Evolutionary conservation across 2,888 invertebrate genomes (phyloP).

Genomic region (Eudasyphora cyanicolor): DNA sequence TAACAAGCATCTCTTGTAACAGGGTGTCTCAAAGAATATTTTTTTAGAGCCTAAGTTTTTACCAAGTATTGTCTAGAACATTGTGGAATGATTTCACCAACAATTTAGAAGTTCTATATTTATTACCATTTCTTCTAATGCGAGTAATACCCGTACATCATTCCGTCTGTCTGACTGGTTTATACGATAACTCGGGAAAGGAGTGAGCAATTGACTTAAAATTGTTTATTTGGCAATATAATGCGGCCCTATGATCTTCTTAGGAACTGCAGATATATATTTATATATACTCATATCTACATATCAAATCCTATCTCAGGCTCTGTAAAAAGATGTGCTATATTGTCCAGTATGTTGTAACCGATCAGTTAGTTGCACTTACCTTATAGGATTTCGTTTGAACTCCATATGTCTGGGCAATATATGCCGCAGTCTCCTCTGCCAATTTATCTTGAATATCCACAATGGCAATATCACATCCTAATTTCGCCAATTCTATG

Average conservation of each 20-base stretch:
- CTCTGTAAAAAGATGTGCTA: background rate
- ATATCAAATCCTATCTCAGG: no score
- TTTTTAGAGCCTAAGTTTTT: no score
- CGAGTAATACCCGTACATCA: no score
- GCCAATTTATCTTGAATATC: conserved; percentile 23
- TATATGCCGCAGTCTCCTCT: conserved; percentile 9
- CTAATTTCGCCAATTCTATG: conserved; percentile 10
- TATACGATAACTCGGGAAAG: background rate
- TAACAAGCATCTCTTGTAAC: no score
- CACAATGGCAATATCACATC: conserved; percentile 29
- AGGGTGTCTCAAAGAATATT: no score
- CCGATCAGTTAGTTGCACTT: background rate
- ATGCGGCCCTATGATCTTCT: no score
- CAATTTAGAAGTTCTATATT: no score
- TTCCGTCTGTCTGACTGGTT: no score
- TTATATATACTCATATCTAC: background rate
- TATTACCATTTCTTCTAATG: no score
- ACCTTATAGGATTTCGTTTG: conserved; percentile 34
- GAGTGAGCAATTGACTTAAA: background rate
- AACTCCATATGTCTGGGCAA: background rate
- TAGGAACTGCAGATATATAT: no score
- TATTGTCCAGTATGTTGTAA: background rate
- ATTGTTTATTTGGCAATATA: background rate
- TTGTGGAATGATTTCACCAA: no score
- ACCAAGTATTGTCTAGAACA: no score